Base-by-base conservation (phyloP, 2,797 vertebrate genomes). In the Oryzias dopingdopingensis region DNA sequence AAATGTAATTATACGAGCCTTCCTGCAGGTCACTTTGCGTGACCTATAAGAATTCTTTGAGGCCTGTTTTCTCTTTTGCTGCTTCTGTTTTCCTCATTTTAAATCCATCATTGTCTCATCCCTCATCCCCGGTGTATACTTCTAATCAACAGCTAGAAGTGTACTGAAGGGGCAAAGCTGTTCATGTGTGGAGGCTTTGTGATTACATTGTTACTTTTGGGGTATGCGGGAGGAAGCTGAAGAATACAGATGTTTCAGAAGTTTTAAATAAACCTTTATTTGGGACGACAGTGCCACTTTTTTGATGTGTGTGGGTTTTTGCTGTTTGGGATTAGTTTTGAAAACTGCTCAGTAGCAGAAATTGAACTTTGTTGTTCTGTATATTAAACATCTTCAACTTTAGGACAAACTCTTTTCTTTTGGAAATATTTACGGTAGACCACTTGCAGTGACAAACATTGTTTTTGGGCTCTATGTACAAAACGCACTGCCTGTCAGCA, bases 111-210 rank as follows among this genome's bases (percentile, higher is more conserved):
- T 18, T 40, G 53, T 55, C n/a, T 65, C 47, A 43, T 63, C 60
- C 43, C 44, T 63, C 20, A 59, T 63, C 64, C 59, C 68, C 52
- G 41, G 56, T 74, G 72, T 23, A 49, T 53, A 49, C 59, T 60
- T 74, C 77, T 78, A 81, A 86, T 84, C 75, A 74, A 53, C 74
- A 72, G 50, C 56, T 52, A 70, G 47, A 73, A 48, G 29, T 45
- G 61, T 72, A 67, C 65, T 50, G 41, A 54, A 68, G 63, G 58
- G 56, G 65, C 54, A 15, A 62, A 79, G 71, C 59, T 62, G 65
- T 62, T 75, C 59, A 64, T 48, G 62, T 65, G 71, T 67, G 65
- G 50, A 66, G 47, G 46, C 23, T 5, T 37, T 29, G 42, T 50
- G 60, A 66, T 55, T 59, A 67, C 5, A 0, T 63, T 67, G 57